Base-by-base conservation (phyloP, 2,797 vertebrate genomes). In the Lemur catta region DNA sequence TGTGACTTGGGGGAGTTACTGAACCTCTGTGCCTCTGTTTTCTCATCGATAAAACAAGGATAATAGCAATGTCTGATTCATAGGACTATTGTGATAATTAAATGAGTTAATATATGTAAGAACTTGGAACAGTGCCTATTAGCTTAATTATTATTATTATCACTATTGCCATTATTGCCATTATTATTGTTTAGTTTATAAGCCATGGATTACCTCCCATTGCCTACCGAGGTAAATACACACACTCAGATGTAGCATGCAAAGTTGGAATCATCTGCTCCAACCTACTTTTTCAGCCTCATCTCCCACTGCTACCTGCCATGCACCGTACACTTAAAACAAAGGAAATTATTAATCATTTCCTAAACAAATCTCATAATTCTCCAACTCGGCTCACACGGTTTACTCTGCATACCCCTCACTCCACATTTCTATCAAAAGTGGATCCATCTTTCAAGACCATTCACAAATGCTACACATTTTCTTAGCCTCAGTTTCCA, bases 161-260 rank as follows among this genome's bases (percentile, higher is more conserved):
- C n/a, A 15, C 41, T 61, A 72, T 81, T 74, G 43, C 33, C n/a
- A 18, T 48, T 61, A 76, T 84, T 78, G 55, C 20, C 6, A 41
- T 41, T 65, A 67, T 50, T 88, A 93, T 75, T 95, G 33, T n/a
- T 76, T 72, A 80, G 71, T 80, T 95, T 96, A 92, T 41, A 90
- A 89, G 48, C 48, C 48, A 48, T 2, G 0, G 28, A 92, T 78
- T 38, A 91, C 15, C 76, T 65, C 33, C 13, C 28, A 30, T 88
- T 75, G 20, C 35, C 59, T 80, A 59, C 10, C 43, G 48, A 55
- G 26, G 43, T 93, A 79, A 94, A 90, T 46, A 41, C 46, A 69
- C 20, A 86, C 41, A 35, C 26, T 46, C 5, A 78, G 57, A 61
- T 50, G 41, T 38, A 46, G 5, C 43, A 28, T 59, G 87, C 87